Percentiles rank a stretch among this genome's conserved stretches.
These are phyloP conservation scores for Diogma glabrata DNA, from an alignment of 2,888 invertebrate species.

Conservation along the genomic window DNA sequence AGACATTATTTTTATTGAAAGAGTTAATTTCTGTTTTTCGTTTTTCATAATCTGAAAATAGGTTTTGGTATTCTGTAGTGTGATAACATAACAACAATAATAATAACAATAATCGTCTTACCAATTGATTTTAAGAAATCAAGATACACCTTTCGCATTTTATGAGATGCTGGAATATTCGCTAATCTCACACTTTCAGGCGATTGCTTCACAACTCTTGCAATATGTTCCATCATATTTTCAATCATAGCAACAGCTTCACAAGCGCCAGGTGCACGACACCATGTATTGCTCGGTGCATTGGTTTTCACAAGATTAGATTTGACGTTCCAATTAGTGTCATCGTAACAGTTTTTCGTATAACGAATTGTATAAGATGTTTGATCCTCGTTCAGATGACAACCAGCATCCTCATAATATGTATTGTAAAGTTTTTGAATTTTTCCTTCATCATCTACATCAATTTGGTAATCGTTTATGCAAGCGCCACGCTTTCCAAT, in stretches of 20 bases:
- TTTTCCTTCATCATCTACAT: slow-evolving; percentile 45
- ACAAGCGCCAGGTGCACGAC: not conserved
- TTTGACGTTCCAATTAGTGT: slow-evolving; percentile 3
- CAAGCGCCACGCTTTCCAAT: slow-evolving; percentile 41
- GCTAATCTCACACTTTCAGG: slow-evolving; percentile 42
- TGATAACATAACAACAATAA: not conserved
- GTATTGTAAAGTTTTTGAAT: slow-evolving; percentile 48
- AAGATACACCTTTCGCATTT: slow-evolving; percentile 40
- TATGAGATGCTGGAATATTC: slow-evolving; percentile 42
- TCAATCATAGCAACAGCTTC: not conserved
- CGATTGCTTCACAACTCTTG: slow-evolving; percentile 40
- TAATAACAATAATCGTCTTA: not conserved
- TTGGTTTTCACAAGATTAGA: not conserved
- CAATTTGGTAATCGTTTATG: slow-evolving; percentile 47
- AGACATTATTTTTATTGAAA: slow-evolving; percentile 54
- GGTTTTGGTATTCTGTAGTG: no score
- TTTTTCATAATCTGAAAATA: slow-evolving; percentile 36
- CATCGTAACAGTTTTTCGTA: slow-evolving; percentile 22
- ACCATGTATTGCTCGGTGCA: not conserved
- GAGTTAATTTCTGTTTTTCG: slow-evolving; percentile 41
- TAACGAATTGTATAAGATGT: slow-evolving; percentile 43
- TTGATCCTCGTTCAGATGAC: slow-evolving; percentile 42
- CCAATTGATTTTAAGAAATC: slow-evolving; percentile 40
- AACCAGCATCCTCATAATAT: slow-evolving; percentile 40
- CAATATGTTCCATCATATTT: slow-evolving; percentile 5